Evolutionary conservation across 1,140 invertebrate genomes (phyloP).

Genomic region (Drosophila oshimai): DNA sequence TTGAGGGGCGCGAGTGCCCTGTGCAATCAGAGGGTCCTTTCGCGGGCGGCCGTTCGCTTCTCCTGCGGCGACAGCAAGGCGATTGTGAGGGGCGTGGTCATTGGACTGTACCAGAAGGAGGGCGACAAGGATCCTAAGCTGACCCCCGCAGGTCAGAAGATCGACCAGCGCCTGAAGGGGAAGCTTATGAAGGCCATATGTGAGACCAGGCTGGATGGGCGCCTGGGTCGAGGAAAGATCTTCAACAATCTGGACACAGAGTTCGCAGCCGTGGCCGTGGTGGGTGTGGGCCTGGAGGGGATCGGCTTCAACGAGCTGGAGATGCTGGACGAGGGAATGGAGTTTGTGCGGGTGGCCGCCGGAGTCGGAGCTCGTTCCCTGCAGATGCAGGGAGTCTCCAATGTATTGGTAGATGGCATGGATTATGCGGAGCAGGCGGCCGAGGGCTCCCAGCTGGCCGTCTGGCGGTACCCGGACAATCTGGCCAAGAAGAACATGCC

Average conservation of each 20-base stretch:
- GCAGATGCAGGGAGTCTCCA: constrained; percentile 83
- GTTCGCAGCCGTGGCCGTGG: constrained; percentile 86
- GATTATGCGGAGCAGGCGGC: constrained; percentile 89
- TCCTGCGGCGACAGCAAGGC: not conserved
- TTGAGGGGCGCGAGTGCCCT: not conserved
- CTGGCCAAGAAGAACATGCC: constrained; percentile 84
- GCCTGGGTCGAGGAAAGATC: constrained; percentile 84
- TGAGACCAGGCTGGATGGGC: constrained; percentile 57
- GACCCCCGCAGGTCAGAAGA: constrained; percentile 55
- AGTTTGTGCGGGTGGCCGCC: constrained; percentile 83
- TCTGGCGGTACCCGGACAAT: constrained; percentile 87
- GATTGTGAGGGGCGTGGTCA: constrained; percentile 59
- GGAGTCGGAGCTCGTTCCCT: constrained; percentile 84
- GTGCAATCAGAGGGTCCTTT: not conserved
- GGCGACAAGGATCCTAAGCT: constrained; percentile 62
- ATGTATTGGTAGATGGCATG: constrained; percentile 87
- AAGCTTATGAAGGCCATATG: constrained; percentile 65
- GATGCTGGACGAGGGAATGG: constrained; percentile 87
- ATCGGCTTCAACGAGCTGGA: constrained; percentile 86
- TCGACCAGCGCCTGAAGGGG: constrained; percentile 61
- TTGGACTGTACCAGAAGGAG: constrained; percentile 76
- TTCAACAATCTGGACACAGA: constrained; percentile 86
- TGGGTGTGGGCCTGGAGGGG: constrained; percentile 87
- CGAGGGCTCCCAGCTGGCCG: constrained; percentile 86
- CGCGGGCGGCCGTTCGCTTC: not conserved